Evolutionary conservation across 1,140 invertebrate species (phyloP), one percentile per base, ranked within the genome.

Genomic region (Hormaphis cornu): DNA sequence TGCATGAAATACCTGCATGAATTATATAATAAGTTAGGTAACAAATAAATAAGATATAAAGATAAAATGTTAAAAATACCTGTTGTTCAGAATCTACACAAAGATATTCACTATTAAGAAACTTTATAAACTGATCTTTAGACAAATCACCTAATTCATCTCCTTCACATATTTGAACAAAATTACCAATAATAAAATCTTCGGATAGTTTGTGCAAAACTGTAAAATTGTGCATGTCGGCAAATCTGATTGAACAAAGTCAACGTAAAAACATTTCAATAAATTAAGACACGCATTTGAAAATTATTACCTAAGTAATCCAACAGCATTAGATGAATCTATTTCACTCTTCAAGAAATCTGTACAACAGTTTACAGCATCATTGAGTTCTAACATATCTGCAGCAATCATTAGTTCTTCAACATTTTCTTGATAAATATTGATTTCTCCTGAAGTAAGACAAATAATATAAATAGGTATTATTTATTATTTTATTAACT

Each of bases 71-170:
- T 30, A 16, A 8, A 28, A 1, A 42, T 77, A 88, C 89, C 84
- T 97, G 90, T 74, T 88, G 89, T 83, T 97, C 95, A 74, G 88
- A 90, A 76, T 93, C 89, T 56, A 97, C 89, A 76, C 89, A 87
- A 54, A 97, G 82, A 76, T 91, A 85, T 81, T 97, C 94, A 71
- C 91, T 93, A 74, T 87, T 86, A 22, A 97, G 80, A 74, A 91
- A 86, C 73, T 85, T 85, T 70, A 89, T 83, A 63, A 97, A 79
- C 76, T 90, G 84, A 74, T 90, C 86, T 75, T 90, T 85, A 30
- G 90, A 89, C 52, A 95, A 79, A 73, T 94, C 90, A 71, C 91
- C 81, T 77, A 95, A 90, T 81, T 97, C 94, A 76, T 96, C 93
- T 77, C 94, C 93, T 72, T 84, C 81, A 70, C 81, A 84, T 46